Evolutionary conservation across 2,113 vertebrate species (phyloP), one percentile per base, ranked within the genome.

Genomic region (Hypomesus transpacificus): DNA sequence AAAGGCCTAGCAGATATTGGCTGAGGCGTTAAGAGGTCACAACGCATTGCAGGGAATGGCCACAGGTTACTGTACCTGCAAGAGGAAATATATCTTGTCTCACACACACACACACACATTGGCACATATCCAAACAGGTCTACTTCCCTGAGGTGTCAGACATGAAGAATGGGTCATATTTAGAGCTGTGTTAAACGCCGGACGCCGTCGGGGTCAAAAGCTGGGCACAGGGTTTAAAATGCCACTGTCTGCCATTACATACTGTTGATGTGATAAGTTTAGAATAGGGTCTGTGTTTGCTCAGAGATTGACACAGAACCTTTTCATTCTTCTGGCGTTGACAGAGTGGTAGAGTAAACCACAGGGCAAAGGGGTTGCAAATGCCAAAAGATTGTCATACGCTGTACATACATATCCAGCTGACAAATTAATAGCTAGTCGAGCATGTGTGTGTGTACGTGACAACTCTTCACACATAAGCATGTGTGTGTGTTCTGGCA

Each of bases 231-330:
- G 84, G 85, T 56, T 84, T 86, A 78, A 87, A 88, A 85, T 87
- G 88, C 82, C 86, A 79, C 66, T 81, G 79, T 83, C 86, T 88
- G 87, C 79, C 88, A 82, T 87, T 85, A 85, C 87, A 81, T 79
- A 87, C 84, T 81, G 84, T 85, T 75, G 84, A 84, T 85, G 84
- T 78, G 88, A 85, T 89, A 85, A 87, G 87, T 86, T 85, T 85
- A 83, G 85, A 88, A 87, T 84, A 86, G 87, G 87, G 78, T 46
- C 84, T 80, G 74, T 89, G 83, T 90, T 90, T 89, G 87, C 87
- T 71, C 80, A 89, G 79, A 81, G 83, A 79, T 89, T 89, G 86
- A 89, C 89, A 90, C 84, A 66, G 69, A 84, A 88, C 82, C 81
- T 80, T 82, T 85, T 86, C 71, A 79, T 72, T 86, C 85, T 77